A percentile compares a stretch with the other conserved stretches of the same genome.
Conservation (phyloP, 2,797 vertebrate species). For the Ctenosaura bakeri region DNA sequence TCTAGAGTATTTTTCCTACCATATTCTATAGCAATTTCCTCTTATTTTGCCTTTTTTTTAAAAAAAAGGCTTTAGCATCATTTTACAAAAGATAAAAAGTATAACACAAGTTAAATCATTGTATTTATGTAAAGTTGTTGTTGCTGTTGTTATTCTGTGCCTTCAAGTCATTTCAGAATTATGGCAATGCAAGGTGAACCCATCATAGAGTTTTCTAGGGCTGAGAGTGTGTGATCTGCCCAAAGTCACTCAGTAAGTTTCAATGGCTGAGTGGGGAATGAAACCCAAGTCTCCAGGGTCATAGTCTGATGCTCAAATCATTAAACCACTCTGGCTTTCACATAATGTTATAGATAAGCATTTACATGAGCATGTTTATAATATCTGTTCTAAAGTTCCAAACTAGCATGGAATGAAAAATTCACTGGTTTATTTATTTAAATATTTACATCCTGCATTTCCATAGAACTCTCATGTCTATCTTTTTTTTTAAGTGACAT, state of each 20-base stretch:
- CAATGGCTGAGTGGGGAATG: no score
- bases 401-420: background rate
- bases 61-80: background rate
- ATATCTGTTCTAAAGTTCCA: background rate
- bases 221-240: no score
- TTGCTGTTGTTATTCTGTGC: no score
- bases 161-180: no score
- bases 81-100: background rate
- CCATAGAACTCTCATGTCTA: background rate
- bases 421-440: background rate
- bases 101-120: background rate
- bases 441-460: slow-evolving; percentile 3
- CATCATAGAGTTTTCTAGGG: no score
- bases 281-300: no score
- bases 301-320: no score
- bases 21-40: no score
- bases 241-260: no score
- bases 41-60: background rate
- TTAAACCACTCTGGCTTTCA: no score
- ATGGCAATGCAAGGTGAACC: no score
- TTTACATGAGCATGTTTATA: background rate
- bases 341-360: background rate
- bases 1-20: background rate
- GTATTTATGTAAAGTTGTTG: background rate
- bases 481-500: background rate